Percentiles rank a stretch among this genome's conserved stretches.
These are phyloP conservation scores for Solenopsis fugax DNA, from an alignment of 1,140 invertebrate species.

Conservation along the genomic window DNA sequence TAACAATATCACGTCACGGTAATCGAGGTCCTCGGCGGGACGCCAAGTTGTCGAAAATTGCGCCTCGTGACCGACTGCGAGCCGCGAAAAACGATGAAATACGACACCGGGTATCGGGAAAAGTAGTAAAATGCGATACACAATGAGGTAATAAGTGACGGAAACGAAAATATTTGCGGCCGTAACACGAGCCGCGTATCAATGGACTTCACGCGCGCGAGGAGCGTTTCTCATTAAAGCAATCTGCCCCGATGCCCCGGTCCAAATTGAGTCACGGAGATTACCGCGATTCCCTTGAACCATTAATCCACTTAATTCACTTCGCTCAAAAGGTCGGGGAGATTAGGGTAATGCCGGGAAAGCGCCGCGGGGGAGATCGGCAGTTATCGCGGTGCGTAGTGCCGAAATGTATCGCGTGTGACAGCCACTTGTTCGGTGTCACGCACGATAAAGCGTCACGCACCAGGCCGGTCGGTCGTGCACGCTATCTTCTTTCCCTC, in stretches of 20 bases:
- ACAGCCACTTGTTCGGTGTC: constrained; percentile 23
- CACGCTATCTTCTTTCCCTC: neutral
- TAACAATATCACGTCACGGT: constrained; percentile 55
- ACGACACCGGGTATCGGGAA: constrained; percentile 24
- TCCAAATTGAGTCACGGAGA: constrained; percentile 15
- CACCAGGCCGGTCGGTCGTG: neutral
- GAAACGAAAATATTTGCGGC: constrained; percentile 30
- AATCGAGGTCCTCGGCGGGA: constrained; percentile 41
- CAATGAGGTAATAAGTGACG: constrained; percentile 14
- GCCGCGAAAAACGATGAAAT: constrained; percentile 11
- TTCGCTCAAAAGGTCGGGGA: constrained; percentile 1
- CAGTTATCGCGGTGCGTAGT: neutral
- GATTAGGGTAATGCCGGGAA: neutral
- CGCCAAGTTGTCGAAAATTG: constrained; percentile 59
- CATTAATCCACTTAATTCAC: constrained; percentile 40
- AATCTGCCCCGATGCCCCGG: neutral
- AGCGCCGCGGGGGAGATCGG: neutral
- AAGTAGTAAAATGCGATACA: constrained; percentile 19
- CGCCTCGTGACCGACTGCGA: constrained; percentile 18
- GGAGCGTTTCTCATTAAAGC: neutral
- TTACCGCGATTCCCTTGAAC: neutral
- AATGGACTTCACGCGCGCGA: neutral
- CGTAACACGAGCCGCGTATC: constrained; percentile 12
- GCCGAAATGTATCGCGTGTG: constrained; percentile 18
- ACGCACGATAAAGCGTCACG: constrained; percentile 37